Evolutionary conservation across 2,113 vertebrate genomes (phyloP), one percentile per base, ranked within the genome.

Genomic region (Silurus glanis): DNA sequence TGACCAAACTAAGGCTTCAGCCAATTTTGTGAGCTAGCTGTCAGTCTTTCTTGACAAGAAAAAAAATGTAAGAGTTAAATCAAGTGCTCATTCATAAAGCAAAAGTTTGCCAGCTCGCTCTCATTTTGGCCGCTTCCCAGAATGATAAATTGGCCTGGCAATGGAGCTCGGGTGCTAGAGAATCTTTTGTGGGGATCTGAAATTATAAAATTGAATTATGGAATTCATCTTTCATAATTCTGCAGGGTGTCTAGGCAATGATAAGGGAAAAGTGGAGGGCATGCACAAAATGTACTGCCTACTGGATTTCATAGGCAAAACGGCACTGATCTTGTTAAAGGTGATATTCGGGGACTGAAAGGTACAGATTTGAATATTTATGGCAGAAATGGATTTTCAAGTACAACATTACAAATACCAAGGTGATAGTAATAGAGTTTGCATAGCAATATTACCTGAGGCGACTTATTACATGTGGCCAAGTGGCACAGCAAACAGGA

Each of bases 61-160:
- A 72, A 69, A 82, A 86, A 85, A 85, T 80, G 66, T 85, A 85
- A 88, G 86, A 76, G 86, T 87, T 87, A 91, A 91, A 90, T 90
- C 87, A 90, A 83, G 84, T 85, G 56, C 89, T 90, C 86, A 89
- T 88, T 87, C 82, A 86, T 89, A 87, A 89, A 89, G 89, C 89
- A 87, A 90, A 87, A 90, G 88, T 89, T 91, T 90, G 88, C 90
- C 85, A 83, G 83, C 90, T 82, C 74, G 47, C 85, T 58, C 86
- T 76, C 81, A 28, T 85, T 85, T 80, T 89, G 88, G 89, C 86
- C 56, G 78, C 88, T 82, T 85, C 80, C 69, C 83, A 87, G 87
- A 81, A 87, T 88, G 89, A 91, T 89, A 88, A 90, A 90, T 90
- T 86, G 86, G 85, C 37, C 88, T 84, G 75, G 88, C 72, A 69